Evolutionary conservation across 35 echinoderm and acorn worm species (phyloP), one percentile per base, ranked within the genome.

Genomic region (Ptychodera flava): DNA sequence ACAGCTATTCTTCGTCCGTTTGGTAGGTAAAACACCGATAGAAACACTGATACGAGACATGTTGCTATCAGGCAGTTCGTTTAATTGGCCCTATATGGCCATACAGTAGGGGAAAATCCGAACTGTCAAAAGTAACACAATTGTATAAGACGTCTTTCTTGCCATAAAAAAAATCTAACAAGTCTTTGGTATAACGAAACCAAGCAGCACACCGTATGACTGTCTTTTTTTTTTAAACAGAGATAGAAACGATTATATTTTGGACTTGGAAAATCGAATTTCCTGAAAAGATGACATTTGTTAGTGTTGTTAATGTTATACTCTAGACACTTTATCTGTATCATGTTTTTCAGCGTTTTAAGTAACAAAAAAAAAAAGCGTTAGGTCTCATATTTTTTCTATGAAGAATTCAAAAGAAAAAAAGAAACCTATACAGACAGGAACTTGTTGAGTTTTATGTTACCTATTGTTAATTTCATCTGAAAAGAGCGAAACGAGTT

Each of bases 21-120:
- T 99, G 29, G 96, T 99, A 30, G 96, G 96, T 33, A 99, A 99
- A 83, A 99, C 96, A 30, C 96, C 96, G 28, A 99, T 99, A 28
- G 96, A 99, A 77, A 99, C 96, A 37, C 86, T 99, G 35, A 99
- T 99, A 84, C 96, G 96, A 33, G 96, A 99, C 79, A 99, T 99
- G 96, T 86, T 99, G 37, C 87, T 99, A 28, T 99, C 96, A 27
- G 96, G 96, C 31, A 94, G 93, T 88, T 99, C 96, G 1, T 99
- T 99, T 78, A 99, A 91, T 83, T 99, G 96, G 96, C 96, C 96
- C 27, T 99, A 99, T 77, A 93, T 99, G 88, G 86, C 96, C 22
- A 93, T 97, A 78, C 95, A 97, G 45, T 64, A 64, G 45, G 22
- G 22, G 22, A 22, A 64, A 12, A 22, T 12, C 45, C 45, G 45